These are phyloP conservation scores for Thalpophila matura DNA, from an alignment of 2,888 invertebrate genomes.

Conservation along the genomic window DNA sequence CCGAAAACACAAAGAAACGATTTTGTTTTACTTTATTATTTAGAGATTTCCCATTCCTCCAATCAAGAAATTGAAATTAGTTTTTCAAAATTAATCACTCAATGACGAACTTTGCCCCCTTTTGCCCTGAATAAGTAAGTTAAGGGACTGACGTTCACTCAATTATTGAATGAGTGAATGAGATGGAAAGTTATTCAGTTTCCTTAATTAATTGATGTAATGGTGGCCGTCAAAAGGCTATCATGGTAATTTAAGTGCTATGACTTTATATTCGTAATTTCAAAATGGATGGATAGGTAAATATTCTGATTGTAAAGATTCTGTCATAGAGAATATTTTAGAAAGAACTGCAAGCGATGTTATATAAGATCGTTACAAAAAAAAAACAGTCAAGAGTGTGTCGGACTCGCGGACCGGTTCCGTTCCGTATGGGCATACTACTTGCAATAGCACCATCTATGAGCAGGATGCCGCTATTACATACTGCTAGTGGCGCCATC, in stretches of 20 bases:
- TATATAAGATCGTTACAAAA: too few species aligned
- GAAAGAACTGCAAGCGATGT: too few species aligned
- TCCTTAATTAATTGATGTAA: not conserved
- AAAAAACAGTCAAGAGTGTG: too few species aligned
- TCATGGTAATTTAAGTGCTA: not conserved
- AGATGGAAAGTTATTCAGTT: constrained; percentile 7
- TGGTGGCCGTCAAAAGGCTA: not conserved
- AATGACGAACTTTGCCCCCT: constrained; percentile 8
- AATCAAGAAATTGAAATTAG: constrained; percentile 5
- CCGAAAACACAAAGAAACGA: too few species aligned
- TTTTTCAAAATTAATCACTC: constrained; percentile 7
- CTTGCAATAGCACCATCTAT: too few species aligned
- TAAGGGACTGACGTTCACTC: constrained; percentile 19
- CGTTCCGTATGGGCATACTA: too few species aligned
- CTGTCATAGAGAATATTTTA: too few species aligned
- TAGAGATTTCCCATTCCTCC: not conserved
- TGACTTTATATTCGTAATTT: not conserved
- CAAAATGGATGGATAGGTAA: not conserved
- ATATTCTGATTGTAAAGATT: too few species aligned
- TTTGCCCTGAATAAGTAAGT: constrained; percentile 20
- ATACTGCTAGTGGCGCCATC: too few species aligned
- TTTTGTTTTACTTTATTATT: too few species aligned
- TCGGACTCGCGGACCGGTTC: too few species aligned
- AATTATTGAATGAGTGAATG: constrained; percentile 31
- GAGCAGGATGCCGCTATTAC: too few species aligned